Percentiles rank a stretch among this genome's conserved stretches.
Evolutionary conservation across 1,140 invertebrate species (phyloP).

Genomic region (Halesus radiatus): DNA sequence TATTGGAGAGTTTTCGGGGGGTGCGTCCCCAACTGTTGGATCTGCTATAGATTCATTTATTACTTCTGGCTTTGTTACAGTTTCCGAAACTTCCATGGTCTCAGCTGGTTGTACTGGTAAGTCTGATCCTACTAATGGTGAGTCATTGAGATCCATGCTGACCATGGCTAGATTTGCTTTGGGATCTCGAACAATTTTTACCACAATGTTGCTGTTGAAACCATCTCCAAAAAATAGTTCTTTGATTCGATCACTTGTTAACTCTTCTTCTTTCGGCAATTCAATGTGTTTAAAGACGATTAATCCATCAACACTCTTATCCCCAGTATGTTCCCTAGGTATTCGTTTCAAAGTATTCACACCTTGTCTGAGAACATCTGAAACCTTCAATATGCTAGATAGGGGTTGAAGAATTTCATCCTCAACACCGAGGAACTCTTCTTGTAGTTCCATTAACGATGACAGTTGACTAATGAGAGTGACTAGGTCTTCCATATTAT

Average conservation of each 20-base stretch:
- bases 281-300: not conserved
- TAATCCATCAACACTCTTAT: conserved; percentile 1
- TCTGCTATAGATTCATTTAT: not conserved
- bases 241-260: conserved; percentile 3
- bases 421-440: conserved; percentile 49
- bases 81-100: not conserved
- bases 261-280: not conserved
- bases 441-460: conserved; percentile 42
- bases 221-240: conserved; percentile 5
- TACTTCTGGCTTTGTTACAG: not conserved
- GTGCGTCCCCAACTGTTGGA: not conserved
- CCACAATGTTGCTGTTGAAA: not conserved
- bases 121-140: not conserved
- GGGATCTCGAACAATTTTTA: not conserved
- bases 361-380: not conserved
- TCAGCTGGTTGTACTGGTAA: not conserved
- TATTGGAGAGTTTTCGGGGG: not conserved
- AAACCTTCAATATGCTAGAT: not conserved
- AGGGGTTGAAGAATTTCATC: conserved; percentile 30
- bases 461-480: conserved; percentile 30
- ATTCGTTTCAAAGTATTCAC: not conserved
- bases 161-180: not conserved
- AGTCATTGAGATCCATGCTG: conserved; percentile 1
- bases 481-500: conserved; percentile 32
- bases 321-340: not conserved